phyloP scores from a whole-genome alignment of 2,888 invertebrate genomes.

The Cylindroiulus punctatus region DNA sequence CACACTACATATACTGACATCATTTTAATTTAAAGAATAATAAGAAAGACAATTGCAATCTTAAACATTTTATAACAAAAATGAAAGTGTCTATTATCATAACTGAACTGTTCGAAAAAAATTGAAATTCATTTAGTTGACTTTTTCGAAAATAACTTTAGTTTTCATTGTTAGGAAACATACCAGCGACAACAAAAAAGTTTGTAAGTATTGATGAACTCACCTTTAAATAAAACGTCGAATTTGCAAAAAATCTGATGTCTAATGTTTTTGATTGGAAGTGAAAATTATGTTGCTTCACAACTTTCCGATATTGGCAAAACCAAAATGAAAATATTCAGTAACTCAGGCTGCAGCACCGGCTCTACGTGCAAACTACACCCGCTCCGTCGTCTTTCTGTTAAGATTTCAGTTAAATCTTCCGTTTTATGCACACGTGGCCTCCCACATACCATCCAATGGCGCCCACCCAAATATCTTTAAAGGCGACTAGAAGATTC shows the following conservation, averaged over 20 bases:
- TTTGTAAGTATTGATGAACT: neutral
- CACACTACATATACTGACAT: too few species aligned
- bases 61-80: too few species aligned
- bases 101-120: too few species aligned
- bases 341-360: neutral
- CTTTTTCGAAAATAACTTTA: too few species aligned
- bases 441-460: slow-evolving; percentile 2
- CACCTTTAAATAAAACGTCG: neutral
- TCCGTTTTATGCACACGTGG: neutral
- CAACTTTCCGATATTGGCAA: neutral
- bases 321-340: neutral
- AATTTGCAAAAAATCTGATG: neutral
- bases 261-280: neutral
- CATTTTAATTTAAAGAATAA: too few species aligned
- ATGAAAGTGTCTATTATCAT: too few species aligned
- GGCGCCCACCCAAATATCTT: neutral
- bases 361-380: neutral
- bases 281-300: neutral
- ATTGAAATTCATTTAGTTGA: too few species aligned
- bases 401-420: neutral
- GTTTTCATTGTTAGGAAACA: too few species aligned
- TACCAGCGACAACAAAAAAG: too few species aligned
- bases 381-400: slow-evolving; percentile 10
- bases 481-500: neutral
- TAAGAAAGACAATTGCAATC: too few species aligned